Evolutionary conservation across 2,113 vertebrate genomes (phyloP).

Genomic region (Apeltes quadracus): DNA sequence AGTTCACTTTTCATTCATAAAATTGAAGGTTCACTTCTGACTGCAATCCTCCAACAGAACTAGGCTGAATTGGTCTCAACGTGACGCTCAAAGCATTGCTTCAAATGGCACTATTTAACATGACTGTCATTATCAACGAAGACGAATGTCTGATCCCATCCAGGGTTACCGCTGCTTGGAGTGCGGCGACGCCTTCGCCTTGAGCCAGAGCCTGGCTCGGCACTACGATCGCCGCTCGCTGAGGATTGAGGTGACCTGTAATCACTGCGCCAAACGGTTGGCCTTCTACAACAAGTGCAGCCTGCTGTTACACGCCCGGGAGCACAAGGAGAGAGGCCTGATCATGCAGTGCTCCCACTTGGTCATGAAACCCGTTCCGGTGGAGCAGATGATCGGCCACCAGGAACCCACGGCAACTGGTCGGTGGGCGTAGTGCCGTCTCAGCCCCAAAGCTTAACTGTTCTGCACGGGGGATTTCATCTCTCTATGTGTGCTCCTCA

Average conservation of each 20-base stretch:
- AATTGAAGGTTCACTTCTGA: neutral
- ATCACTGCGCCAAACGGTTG: constrained; percentile 93
- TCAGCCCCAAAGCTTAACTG: neutral
- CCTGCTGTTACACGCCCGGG: constrained; percentile 90
- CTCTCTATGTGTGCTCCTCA: neutral
- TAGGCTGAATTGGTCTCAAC: neutral
- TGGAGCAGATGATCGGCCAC: constrained; percentile 96
- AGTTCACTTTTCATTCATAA: neutral
- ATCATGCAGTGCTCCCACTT: constrained; percentile 98
- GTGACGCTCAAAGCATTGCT: neutral
- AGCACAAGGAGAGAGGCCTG: constrained; percentile 96
- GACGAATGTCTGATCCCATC: constrained; percentile 7
- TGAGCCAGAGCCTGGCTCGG: constrained; percentile 91
- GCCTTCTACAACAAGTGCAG: constrained; percentile 99
- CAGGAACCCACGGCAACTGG: constrained; percentile 84
- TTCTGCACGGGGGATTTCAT: neutral
- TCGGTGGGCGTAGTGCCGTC: constrained; percentile 16
- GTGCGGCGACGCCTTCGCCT: constrained; percentile 91
- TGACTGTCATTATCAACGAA: neutral
- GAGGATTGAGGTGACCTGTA: constrained; percentile 97
- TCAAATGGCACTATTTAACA: neutral
- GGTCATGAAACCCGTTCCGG: constrained; percentile 91
- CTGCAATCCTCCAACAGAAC: neutral
- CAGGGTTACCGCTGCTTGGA: constrained; percentile 93
- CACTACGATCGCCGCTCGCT: constrained; percentile 95